Conservation (phyloP, 2,888 invertebrate species). For the Diaphora mendica region DNA sequence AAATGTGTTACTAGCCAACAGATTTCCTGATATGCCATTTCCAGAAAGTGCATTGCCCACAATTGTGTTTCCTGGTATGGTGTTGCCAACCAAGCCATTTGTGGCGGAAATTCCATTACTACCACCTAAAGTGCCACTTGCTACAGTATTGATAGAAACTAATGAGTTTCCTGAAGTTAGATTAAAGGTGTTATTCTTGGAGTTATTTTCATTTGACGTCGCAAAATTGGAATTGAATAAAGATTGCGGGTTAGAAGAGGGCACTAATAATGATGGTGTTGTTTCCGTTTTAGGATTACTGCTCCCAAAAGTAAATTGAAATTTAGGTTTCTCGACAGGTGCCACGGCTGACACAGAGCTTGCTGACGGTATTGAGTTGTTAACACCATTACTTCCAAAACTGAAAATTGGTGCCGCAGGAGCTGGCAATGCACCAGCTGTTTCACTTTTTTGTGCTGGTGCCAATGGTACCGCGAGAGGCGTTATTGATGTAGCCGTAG, state of each 20-base stretch:
- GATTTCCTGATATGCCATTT: slow-evolving; percentile 20
- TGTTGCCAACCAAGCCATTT: slow-evolving; percentile 19
- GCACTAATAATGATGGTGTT: slow-evolving; percentile 23
- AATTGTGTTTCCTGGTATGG: slow-evolving; percentile 7
- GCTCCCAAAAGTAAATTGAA: slow-evolving; percentile 68
- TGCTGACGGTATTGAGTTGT: slow-evolving; percentile 28
- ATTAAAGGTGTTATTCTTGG: slow-evolving; percentile 34
- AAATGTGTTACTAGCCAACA: slow-evolving; percentile 27
- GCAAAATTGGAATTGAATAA: slow-evolving; percentile 43
- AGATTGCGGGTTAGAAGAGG: slow-evolving; percentile 10
- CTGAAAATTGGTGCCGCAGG: slow-evolving; percentile 62
- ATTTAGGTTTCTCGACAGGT: slow-evolving; percentile 63
- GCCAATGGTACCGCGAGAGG: slow-evolving; percentile 53
- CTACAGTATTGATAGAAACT: slow-evolving; percentile 31
- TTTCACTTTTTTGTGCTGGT: slow-evolving; percentile 42
- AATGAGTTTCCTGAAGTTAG: slow-evolving; percentile 38
- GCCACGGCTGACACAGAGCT: slow-evolving; percentile 12
- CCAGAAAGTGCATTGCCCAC: slow-evolving; percentile 32
- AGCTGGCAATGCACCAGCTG: slow-evolving; percentile 21
- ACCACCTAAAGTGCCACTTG: slow-evolving; percentile 27
- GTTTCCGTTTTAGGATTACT: slow-evolving; percentile 51
- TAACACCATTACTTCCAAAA: slow-evolving; percentile 58
- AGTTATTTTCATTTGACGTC: slow-evolving; percentile 27
- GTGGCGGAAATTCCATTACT: slow-evolving; percentile 35
- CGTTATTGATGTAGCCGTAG: slow-evolving; percentile 40